Evolutionary conservation across 2,797 vertebrate genomes (phyloP).

Genomic region (Aphelocoma californica): DNA sequence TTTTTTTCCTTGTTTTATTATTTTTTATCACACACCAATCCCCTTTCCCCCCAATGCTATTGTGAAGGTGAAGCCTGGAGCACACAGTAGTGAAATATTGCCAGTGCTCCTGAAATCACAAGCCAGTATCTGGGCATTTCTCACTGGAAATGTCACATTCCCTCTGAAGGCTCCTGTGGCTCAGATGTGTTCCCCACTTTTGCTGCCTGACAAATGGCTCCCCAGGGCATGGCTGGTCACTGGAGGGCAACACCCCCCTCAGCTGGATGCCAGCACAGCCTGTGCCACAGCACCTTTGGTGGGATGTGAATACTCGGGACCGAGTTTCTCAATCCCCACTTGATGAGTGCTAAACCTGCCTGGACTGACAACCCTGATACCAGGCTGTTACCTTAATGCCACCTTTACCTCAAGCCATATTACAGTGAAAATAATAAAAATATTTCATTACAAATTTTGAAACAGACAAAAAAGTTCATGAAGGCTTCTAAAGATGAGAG

Average conservation of each 20-base stretch:
- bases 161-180: not conserved
- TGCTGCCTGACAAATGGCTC: not conserved
- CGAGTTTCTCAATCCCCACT: not conserved
- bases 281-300: not conserved
- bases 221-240: not conserved
- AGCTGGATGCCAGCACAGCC: not conserved
- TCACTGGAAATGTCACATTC: not conserved
- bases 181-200: not conserved
- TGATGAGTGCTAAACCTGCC: not conserved
- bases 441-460: not conserved
- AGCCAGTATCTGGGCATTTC: not conserved
- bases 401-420: not conserved
- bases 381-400: not conserved
- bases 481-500: not conserved
- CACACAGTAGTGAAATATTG: not conserved
- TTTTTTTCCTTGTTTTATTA: not conserved
- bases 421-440: not conserved
- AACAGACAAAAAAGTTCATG: not conserved
- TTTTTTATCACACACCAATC: not conserved
- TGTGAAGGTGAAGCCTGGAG: not conserved
- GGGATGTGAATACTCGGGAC: not conserved
- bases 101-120: not conserved
- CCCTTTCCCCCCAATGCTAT: not conserved
- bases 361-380: not conserved
- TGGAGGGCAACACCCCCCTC: not conserved